A percentile compares a stretch with the other conserved stretches of the same genome.
These are phyloP conservation scores for Euwallacea similis DNA, from an alignment of 1,140 invertebrate species.

Conservation along the genomic window DNA sequence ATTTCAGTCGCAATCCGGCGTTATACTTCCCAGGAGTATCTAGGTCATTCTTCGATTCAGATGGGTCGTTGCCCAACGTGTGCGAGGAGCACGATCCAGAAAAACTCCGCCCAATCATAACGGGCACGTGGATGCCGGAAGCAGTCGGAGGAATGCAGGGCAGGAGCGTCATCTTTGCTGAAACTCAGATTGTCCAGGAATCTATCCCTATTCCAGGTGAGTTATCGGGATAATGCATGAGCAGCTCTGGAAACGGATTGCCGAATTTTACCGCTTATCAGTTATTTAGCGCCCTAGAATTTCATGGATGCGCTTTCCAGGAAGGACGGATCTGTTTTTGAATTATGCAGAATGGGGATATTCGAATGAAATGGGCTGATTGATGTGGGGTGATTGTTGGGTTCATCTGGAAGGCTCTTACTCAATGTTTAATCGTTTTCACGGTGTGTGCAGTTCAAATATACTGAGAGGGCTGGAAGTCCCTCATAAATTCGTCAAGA, in stretches of 20 bases:
- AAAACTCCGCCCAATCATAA: constrained; percentile 74
- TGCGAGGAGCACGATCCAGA: constrained; percentile 88
- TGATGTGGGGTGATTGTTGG: no score
- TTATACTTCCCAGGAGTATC: constrained; percentile 66
- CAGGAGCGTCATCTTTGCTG: constrained; percentile 80
- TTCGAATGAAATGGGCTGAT: no score
- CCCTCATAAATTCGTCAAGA: no score
- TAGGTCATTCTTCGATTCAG: constrained; percentile 57
- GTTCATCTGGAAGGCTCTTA: no score
- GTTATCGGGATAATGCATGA: constrained; percentile 7
- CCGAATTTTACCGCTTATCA: not conserved
- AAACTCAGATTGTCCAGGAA: constrained; percentile 94
- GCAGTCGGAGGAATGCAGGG: constrained; percentile 81
- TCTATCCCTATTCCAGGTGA: constrained; percentile 83
- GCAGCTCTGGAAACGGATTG: not conserved
- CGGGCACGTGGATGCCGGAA: constrained; percentile 83
- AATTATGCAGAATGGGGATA: no score
- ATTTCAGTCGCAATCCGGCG: constrained; percentile 54
- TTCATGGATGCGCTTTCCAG: no score
- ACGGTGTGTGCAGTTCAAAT: not conserved
- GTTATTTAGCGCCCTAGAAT: no score
- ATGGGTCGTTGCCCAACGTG: constrained; percentile 61
- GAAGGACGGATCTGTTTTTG: no score
- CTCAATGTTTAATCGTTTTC: not conserved
- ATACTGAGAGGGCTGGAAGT: not conserved